phyloP scores from a whole-genome alignment of 1,140 invertebrate genomes.

The Brachystomella parvula region DNA sequence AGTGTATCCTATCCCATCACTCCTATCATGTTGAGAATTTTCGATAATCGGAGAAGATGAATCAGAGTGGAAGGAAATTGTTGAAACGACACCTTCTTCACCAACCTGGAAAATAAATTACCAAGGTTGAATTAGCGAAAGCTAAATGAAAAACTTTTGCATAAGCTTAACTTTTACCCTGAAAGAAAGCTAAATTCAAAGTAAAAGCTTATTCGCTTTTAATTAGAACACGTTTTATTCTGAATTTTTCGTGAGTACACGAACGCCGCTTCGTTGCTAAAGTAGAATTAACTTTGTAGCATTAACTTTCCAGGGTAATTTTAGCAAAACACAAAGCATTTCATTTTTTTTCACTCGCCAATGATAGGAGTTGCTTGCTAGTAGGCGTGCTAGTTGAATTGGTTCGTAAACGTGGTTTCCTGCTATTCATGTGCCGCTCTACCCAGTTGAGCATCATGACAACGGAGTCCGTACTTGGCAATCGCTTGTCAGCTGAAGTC shows the following conservation, averaged over 20 bases:
- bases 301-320: no score
- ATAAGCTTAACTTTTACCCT: neutral
- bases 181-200: neutral
- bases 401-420: constrained; percentile 22
- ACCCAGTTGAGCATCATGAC: constrained; percentile 77
- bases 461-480: constrained; percentile 78
- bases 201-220: neutral
- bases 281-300: no score
- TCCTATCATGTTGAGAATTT: neutral
- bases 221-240: neutral
- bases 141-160: neutral
- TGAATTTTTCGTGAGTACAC: neutral
- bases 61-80: constrained; percentile 21
- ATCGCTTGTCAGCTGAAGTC: constrained; percentile 71
- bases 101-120: constrained; percentile 22
- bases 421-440: constrained; percentile 25
- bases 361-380: constrained; percentile 18
- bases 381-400: constrained; percentile 9
- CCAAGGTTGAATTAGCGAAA: neutral
- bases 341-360: constrained; percentile 27
- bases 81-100: constrained; percentile 28
- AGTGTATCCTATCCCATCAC: constrained; percentile 17
- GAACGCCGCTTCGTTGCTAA: no score
- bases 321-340: no score
- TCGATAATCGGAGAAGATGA: neutral